A percentile compares a stretch with the other conserved stretches of the same genome.
Evolutionary conservation across 1,140 invertebrate species (phyloP).

Genomic region (Archivesica marissinica): DNA sequence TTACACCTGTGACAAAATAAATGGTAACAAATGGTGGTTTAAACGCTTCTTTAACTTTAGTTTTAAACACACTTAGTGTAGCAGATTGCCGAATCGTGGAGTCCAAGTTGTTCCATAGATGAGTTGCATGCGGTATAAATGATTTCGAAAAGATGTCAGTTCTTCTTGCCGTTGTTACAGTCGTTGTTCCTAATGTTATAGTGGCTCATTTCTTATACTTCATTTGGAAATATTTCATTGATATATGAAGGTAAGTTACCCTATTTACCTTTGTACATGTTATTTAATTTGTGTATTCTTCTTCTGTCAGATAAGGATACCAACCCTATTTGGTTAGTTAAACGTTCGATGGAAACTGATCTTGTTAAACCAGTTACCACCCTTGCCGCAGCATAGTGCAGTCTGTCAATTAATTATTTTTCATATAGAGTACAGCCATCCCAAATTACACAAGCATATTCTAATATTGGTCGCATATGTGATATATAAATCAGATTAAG

Average conservation of each 20-base stretch:
- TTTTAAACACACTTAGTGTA: no score
- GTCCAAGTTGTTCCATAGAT: no score
- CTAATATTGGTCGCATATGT: constrained; percentile 25
- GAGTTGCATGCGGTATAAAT: no score
- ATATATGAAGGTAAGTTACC: neutral
- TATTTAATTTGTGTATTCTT: neutral
- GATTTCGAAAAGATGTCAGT: no score
- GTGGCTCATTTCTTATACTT: neutral
- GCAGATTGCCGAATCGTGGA: no score
- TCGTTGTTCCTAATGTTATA: no score
- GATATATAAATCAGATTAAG: constrained; percentile 29
- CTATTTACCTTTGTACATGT: neutral
- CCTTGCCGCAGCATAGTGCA: constrained; percentile 24
- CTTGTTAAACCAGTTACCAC: constrained; percentile 26
- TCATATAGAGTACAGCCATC: constrained; percentile 21
- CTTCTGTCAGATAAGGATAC: neutral
- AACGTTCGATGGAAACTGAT: neutral
- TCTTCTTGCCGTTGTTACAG: no score
- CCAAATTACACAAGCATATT: constrained; percentile 29
- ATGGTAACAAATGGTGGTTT: no score
- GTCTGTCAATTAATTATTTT: constrained; percentile 22
- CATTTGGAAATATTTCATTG: neutral
- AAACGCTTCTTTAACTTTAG: no score
- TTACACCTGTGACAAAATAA: no score
- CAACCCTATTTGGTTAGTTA: neutral